Percentiles rank a stretch among this genome's conserved stretches.
These are phyloP conservation scores for Notothenia coriiceps DNA, from an alignment of 2,113 vertebrate genomes.

Conservation along the genomic window DNA sequence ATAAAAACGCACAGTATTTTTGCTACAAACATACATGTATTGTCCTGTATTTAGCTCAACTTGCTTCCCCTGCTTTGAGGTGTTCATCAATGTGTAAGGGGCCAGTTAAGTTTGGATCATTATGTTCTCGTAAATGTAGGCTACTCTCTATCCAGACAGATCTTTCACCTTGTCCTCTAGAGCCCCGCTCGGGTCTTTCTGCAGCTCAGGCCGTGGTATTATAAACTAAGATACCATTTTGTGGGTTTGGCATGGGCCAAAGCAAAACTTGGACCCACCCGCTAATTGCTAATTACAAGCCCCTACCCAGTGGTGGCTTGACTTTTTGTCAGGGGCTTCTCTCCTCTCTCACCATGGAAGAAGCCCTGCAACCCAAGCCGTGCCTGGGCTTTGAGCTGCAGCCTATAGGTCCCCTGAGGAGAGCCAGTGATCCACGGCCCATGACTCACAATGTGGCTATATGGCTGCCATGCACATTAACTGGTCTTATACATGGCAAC, in stretches of 20 bases:
- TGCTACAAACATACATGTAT: neutral
- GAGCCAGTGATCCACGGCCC: conserved; percentile 70
- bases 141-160: conserved; percentile 62
- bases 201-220: conserved; percentile 80
- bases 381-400: conserved; percentile 69
- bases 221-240: conserved; percentile 86
- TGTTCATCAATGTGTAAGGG: conserved; percentile 56
- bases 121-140: conserved; percentile 82
- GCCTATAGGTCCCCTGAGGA: conserved; percentile 77
- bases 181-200: conserved; percentile 64
- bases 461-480: conserved; percentile 75
- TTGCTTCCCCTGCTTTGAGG: conserved; percentile 67
- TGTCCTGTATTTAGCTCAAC: conserved; percentile 66
- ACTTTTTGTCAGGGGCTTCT: conserved; percentile 85
- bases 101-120: conserved; percentile 72
- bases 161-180: conserved; percentile 71
- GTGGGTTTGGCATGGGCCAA: conserved; percentile 83
- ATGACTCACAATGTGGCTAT: conserved; percentile 77
- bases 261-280: conserved; percentile 85
- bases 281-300: conserved; percentile 89
- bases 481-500: conserved; percentile 71
- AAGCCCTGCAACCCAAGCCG: conserved; percentile 77
- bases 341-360: conserved; percentile 75
- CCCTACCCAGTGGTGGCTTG: conserved; percentile 83
- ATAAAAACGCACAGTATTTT: neutral